These are phyloP conservation scores for Temnothorax curvispinosus DNA, from an alignment of 1,140 invertebrate genomes.

Conservation along the genomic window DNA sequence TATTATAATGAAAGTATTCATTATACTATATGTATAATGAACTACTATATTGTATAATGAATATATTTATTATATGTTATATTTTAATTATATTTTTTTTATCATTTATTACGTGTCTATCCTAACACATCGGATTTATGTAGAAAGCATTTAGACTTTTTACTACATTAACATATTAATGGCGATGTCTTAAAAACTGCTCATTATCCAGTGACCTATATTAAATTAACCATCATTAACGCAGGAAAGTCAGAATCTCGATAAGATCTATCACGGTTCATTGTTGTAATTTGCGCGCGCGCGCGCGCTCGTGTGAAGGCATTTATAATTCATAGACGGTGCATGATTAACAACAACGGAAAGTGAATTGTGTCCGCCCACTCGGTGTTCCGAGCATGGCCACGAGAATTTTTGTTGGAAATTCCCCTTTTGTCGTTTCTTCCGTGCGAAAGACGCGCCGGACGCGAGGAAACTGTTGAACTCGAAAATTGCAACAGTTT, in stretches of 20 bases:
- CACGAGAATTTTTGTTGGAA: slow-evolving; percentile 29
- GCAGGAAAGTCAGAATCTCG: slow-evolving; percentile 25
- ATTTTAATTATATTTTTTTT: too few species aligned
- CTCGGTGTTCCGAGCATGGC: neutral
- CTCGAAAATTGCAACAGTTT: slow-evolving; percentile 38
- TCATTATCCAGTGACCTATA: slow-evolving; percentile 1
- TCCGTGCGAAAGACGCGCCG: slow-evolving; percentile 27
- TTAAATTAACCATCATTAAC: slow-evolving; percentile 51
- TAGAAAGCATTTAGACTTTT: neutral
- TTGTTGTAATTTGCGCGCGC: slow-evolving; percentile 49
- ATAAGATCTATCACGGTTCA: slow-evolving; percentile 39
- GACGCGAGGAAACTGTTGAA: neutral
- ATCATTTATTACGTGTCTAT: neutral
- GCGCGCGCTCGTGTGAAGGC: slow-evolving; percentile 30
- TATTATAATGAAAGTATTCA: neutral
- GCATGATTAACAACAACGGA: slow-evolving; percentile 37
- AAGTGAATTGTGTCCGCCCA: slow-evolving; percentile 48
- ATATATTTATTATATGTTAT: too few species aligned
- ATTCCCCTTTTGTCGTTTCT: neutral
- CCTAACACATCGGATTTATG: neutral
- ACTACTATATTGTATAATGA: too few species aligned
- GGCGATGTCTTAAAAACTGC: neutral
- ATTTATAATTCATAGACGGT: slow-evolving; percentile 46
- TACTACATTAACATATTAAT: slow-evolving; percentile 9
- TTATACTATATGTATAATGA: too few species aligned